A percentile compares a stretch with the other conserved stretches of the same genome.
These are phyloP conservation scores for Chrysopilus asiliformis DNA, from an alignment of 2,888 invertebrate genomes.

Conservation along the genomic window DNA sequence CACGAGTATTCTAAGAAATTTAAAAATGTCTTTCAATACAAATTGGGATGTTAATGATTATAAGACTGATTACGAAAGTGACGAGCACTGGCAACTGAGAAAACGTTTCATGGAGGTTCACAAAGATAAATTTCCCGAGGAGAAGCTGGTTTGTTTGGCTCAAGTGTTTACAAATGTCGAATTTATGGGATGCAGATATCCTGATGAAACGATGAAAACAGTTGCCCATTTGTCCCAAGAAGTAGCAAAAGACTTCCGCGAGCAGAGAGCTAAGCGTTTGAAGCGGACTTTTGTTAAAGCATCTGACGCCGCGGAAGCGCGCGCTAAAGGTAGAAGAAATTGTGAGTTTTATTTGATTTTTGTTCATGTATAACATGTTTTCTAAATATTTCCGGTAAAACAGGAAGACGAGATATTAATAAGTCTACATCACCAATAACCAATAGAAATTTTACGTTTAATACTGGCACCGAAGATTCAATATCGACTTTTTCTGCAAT, in stretches of 20 bases:
- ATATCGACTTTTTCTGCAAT: no score
- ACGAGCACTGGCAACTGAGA: slow-evolving; percentile 81
- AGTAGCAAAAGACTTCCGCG: slow-evolving; percentile 58
- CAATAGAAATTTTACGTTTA: no score
- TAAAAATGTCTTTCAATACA: slow-evolving; percentile 13
- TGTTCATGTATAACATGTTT: no score
- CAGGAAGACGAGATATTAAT: no score
- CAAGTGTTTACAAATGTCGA: slow-evolving; percentile 79
- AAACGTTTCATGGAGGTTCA: slow-evolving; percentile 67
- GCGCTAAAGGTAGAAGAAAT: slow-evolving; percentile 49
- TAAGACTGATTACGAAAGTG: slow-evolving; percentile 69
- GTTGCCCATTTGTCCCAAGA: slow-evolving; percentile 61
- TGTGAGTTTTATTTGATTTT: no score
- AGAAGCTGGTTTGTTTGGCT: slow-evolving; percentile 72
- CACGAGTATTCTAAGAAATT: no score
- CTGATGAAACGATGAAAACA: slow-evolving; percentile 63
- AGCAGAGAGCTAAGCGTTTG: slow-evolving; percentile 44
- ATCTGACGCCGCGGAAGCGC: slow-evolving; percentile 63
- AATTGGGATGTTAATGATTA: slow-evolving; percentile 65
- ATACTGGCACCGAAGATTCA: no score
- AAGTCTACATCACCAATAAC: no score
- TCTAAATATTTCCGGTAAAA: no score
- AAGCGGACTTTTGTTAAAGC: slow-evolving; percentile 65
- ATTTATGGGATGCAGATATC: slow-evolving; percentile 51
- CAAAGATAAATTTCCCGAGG: slow-evolving; percentile 60